phyloP scores from a whole-genome alignment of 2,113 vertebrate genomes.

The Dasyurus viverrinus region DNA sequence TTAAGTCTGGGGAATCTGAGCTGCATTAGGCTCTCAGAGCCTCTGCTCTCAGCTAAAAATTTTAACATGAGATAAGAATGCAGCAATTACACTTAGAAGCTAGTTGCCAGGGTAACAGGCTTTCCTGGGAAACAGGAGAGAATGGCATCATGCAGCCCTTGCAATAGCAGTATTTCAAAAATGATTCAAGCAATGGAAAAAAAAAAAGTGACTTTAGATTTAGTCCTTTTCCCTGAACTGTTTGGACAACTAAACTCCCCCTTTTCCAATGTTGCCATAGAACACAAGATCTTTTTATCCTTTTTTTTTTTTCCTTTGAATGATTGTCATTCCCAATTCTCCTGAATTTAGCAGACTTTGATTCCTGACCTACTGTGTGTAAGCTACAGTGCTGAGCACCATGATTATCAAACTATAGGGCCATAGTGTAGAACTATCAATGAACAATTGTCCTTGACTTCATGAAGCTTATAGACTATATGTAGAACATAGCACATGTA shows the following conservation, averaged over 20 bases:
- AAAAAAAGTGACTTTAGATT: neutral
- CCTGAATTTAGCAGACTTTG: neutral
- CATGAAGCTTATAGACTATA: neutral
- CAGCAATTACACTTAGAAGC: constrained; percentile 66
- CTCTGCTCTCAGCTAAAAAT: constrained; percentile 52
- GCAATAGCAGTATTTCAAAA: constrained; percentile 61
- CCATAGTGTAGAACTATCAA: neutral
- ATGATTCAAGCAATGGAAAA: accelerated
- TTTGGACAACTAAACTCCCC: neutral
- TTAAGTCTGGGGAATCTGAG: constrained; percentile 40
- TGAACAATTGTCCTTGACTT: neutral
- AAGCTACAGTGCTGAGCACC: neutral
- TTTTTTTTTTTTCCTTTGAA: neutral
- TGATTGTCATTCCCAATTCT: neutral
- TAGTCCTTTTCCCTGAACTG: neutral
- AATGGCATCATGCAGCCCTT: constrained; percentile 59
- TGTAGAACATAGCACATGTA: neutral
- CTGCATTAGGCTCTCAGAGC: neutral
- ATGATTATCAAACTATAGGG: neutral
- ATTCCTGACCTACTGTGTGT: neutral
- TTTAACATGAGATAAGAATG: constrained; percentile 55
- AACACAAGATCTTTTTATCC: neutral
- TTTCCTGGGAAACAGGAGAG: constrained; percentile 65
- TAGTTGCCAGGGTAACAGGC: constrained; percentile 73
- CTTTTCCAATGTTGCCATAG: neutral